Evolutionary conservation across 2,113 vertebrate species (phyloP), one percentile per base, ranked within the genome.

Genomic region (Megaptera novaeangliae): DNA sequence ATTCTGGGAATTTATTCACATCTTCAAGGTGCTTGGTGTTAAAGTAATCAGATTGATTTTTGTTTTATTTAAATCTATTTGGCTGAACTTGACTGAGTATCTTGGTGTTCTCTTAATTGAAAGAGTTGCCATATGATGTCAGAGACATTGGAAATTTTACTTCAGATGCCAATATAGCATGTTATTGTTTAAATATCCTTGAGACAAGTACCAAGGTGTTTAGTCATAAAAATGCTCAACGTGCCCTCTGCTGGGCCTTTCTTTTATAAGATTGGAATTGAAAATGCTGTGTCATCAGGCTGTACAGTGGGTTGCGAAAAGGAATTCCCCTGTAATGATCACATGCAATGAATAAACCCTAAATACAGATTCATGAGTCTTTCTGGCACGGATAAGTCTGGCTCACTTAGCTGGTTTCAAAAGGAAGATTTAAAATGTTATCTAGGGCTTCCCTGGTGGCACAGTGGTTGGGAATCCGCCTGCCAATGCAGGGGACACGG

Each of bases 1-100:
- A 92, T 96, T 96, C 57, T 14, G 8, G 74, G 71, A 96, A 98
- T 77, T 94, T 95, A 92, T 95, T 96, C 55, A 91, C 44, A 96
- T 94, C 44, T 93, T 97, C 91, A 95, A 95, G 81, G 83, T 87
- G 69, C 55, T 66, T 97, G 90, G 29, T 94, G 96, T 98, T 88
- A 93, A 98, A 95, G 57, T 91, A 97, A 92, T 91, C 95, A 97
- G 36, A 95, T 96, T 85, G 84, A 94, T 94, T 96, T 97, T 95
- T 84, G 46, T 96, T 97, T 83, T 91, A 75, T 94, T 96, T 82
- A 96, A 94, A 94, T 91, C 59, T 89, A 20, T 91, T 94, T 94
- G 91, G 81, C 55, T 97, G 91, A 98, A 93, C 81, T 96, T 95
- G 61, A 64, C 34, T 69, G 74, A 95, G 21, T 85, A 86, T 90